A percentile compares a stretch with the other conserved stretches of the same genome.
Evolutionary conservation across 2,888 invertebrate species (phyloP).

Genomic region (Linhomoeus sp.): DNA sequence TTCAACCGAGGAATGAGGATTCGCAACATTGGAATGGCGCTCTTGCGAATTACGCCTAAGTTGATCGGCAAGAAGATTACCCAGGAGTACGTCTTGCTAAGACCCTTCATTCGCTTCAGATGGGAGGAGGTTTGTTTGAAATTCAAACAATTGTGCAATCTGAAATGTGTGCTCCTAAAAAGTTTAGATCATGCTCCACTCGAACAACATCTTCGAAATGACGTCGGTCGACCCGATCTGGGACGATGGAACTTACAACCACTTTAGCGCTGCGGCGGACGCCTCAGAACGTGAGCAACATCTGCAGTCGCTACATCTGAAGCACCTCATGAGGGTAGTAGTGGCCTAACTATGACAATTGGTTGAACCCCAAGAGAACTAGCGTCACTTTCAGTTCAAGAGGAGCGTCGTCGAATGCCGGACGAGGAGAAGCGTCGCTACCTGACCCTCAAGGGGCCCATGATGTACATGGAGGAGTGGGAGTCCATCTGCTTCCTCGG

Average conservation of each 20-base stretch:
- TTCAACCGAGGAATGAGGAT: conserved; percentile 74
- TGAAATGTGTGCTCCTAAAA: too few species aligned
- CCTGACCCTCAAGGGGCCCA: conserved; percentile 70
- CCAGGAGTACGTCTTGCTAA: conserved; percentile 69
- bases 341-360: too few species aligned
- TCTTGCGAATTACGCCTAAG: conserved; percentile 61
- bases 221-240: conserved; percentile 54
- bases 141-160: too few species aligned
- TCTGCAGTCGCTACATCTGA: too few species aligned
- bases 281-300: too few species aligned
- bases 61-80: conserved; percentile 69
- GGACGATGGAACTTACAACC: conserved; percentile 12
- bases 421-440: conserved; percentile 14
- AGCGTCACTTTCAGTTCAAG: too few species aligned
- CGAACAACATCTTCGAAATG: conserved; percentile 89
- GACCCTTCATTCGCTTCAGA: conserved; percentile 78
- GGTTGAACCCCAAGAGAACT: not conserved
- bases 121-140: conserved; percentile 72
- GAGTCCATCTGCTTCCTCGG: conserved; percentile 88
- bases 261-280: too few species aligned
- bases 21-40: conserved; percentile 65
- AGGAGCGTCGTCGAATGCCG: conserved; percentile 39
- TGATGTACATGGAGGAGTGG: conserved; percentile 98
- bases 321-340: too few species aligned
- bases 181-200: conserved; percentile 64